Evolutionary conservation across 2,797 vertebrate genomes (phyloP).

Genomic region (Malurus splendens): DNA sequence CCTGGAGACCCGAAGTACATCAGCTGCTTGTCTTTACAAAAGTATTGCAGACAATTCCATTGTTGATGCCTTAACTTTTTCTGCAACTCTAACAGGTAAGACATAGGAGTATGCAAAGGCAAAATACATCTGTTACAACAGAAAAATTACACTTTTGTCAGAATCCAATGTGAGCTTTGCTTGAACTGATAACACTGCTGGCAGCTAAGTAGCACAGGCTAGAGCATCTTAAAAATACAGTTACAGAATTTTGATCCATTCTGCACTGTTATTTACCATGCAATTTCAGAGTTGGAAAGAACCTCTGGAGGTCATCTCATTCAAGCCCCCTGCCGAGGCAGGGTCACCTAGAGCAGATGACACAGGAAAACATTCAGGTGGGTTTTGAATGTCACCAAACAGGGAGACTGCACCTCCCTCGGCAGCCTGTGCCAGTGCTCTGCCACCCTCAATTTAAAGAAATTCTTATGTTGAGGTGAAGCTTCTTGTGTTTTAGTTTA

Average conservation of each 20-base stretch:
- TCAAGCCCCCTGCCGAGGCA: background rate
- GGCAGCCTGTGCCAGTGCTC: background rate
- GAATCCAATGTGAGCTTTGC: background rate
- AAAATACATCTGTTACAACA: background rate
- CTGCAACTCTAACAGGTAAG: background rate
- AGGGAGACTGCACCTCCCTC: background rate
- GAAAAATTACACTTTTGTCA: background rate
- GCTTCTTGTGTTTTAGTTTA: background rate
- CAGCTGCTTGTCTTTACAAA: background rate
- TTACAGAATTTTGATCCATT: background rate
- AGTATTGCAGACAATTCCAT: background rate
- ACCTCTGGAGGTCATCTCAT: background rate
- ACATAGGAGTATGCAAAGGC: background rate
- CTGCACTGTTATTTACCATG: background rate
- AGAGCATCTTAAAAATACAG: background rate
- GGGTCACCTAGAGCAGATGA: fast-evolving
- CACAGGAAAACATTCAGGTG: fast-evolving
- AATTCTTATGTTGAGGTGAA: background rate
- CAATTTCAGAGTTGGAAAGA: background rate
- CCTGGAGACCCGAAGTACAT: background rate
- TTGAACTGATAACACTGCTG: background rate
- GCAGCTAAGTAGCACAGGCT: background rate
- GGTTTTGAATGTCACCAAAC: background rate
- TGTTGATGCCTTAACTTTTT: background rate
- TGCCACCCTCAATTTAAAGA: background rate